Base-by-base conservation (phyloP, 2,113 vertebrate species). In the Morone chrysops region DNA sequence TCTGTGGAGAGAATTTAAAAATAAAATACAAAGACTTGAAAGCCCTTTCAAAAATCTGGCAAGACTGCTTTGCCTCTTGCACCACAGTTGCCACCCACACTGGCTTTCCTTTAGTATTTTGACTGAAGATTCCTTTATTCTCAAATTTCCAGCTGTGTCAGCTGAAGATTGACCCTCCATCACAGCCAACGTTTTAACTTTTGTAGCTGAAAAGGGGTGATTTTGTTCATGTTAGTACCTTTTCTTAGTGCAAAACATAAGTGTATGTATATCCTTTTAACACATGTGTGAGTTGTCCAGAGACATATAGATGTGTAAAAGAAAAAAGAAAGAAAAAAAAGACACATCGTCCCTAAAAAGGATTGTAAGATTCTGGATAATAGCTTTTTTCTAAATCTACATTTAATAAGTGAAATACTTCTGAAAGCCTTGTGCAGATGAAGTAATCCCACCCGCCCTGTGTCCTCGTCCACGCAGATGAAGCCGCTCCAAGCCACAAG, bases 401-500 rank as follows among this genome's bases (percentile, higher is more conserved):
- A 62, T 70, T 66, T 63, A 80, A 66, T 65, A 25, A 68, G 50
- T 62, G 13, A 51, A 83, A 80, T 63, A 14, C 16, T 80, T 74
- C 59, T 8, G 18, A 47, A 83, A 78, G 63, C 40, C 51, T 62
- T 59, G 45, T 70, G 12, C 43, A 61, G 75, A 84, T 87, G 78
- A 90, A 84, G 76, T 85, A 85, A 88, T 85, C 80, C 80, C 72
- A 41, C 75, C 73, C 86, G 60, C 74, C 68, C 88, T 80, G 77
- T 82, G 72, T 75, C 82, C 72, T 77, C 69, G 67, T 86, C 84
- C 82, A 80, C 22, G 79, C 80, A 69, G 57, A 75, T 70, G 84
- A 90, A 86, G 43, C 82, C 13, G 63, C 67, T 86, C 70, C 75
- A 80, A 87, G 63, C 84, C 78, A 82, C 85, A 70, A 81, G 69